Evolutionary conservation across 2,113 vertebrate genomes (phyloP), one percentile per base, ranked within the genome.

Genomic region (Tetraodon nigroviridis): DNA sequence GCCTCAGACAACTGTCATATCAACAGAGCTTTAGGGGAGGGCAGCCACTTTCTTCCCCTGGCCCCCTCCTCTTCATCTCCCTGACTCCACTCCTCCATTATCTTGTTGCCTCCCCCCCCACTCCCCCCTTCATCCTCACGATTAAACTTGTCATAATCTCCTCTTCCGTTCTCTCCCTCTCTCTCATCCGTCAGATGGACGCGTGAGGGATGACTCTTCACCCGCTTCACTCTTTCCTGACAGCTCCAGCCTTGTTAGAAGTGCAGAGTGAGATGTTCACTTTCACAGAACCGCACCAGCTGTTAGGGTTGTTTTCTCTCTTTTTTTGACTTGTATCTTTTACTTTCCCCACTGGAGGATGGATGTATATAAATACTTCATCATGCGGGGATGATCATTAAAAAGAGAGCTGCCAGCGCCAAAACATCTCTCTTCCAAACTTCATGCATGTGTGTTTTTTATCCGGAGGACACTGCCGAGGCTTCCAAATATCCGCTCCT

Each of bases 191-290:
- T 17, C 17, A 69, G 66, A 73, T 57, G 66, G 69, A 80, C 85
- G 74, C 73, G 81, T 86, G 80, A 84, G 68, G 44, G 6, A 46
- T 27, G 32, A 12, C 44, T 46, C 44, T 6, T 46, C 44, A 58
- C 53, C 52, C 20, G 78, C 77, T 79, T 84, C 73, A 74, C 76
- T 82, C 79, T 77, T 73, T 74, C 50, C 75, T 71, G 83, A 82
- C 87, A 86, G 83, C 73, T 74, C 44, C 77, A 81, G 89, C 88
- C 87, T 89, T 87, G 88, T 88, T 87, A 83, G 80, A 81, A 68
- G 75, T 60, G 29, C 58, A 82, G 80, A 87, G 79, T 81, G 70
- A 88, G 83, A 87, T 64, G 58, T 86, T 84, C 80, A 76, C 75
- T 71, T 75, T 74, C 68, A 64, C 70, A 71, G 64, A 54, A 51